phyloP scores from a whole-genome alignment of 2,888 invertebrate genomes.

The Drosophila koepferae region DNA sequence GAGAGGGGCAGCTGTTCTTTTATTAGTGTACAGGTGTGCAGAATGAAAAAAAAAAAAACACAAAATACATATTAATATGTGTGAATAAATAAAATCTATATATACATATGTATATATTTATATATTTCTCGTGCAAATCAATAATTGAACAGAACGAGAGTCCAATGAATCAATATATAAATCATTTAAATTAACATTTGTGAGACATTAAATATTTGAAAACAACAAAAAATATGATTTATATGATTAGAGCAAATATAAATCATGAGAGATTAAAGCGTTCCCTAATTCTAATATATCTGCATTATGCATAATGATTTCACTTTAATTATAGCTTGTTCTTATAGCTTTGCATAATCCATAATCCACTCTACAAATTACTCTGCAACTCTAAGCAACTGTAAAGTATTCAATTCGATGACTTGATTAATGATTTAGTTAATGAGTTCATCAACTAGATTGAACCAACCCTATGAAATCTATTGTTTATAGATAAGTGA shows the following conservation, averaged over 20 bases:
- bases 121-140: constrained; percentile 27
- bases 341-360: neutral
- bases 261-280: neutral
- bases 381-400: neutral
- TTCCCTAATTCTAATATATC: neutral
- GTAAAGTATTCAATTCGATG: constrained; percentile 5
- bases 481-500: constrained; percentile 35
- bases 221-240: neutral
- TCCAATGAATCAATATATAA: constrained; percentile 52
- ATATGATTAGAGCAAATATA: neutral
- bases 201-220: neutral
- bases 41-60: constrained; percentile 24
- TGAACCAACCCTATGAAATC: neutral
- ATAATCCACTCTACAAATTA: neutral
- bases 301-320: no score
- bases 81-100: neutral
- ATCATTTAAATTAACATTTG: constrained; percentile 21
- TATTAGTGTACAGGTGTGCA: constrained; percentile 62
- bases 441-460: constrained; percentile 40
- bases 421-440: constrained; percentile 39
- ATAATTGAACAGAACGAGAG: constrained; percentile 55
- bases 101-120: neutral
- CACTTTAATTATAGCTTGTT: no score
- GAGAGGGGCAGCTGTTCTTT: neutral
- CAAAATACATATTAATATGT: neutral